A percentile compares a stretch with the other conserved stretches of the same genome.
phyloP scores from a whole-genome alignment of 2,888 invertebrate genomes.

The Peribatodes rhomboidaria region DNA sequence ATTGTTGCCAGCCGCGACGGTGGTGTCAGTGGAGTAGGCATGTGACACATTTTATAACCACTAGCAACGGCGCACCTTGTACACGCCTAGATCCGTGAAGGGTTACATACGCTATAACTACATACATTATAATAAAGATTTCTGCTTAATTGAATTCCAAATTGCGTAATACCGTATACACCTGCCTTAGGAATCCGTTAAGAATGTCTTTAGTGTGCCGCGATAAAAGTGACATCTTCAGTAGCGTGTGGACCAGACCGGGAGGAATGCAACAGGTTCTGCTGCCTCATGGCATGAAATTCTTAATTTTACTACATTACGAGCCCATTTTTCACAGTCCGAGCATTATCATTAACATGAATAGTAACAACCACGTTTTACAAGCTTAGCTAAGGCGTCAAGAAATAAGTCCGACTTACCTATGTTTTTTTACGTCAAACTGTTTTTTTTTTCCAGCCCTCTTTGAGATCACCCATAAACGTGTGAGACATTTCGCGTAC shows the following conservation, averaged over 20 bases:
- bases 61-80: constrained; percentile 25
- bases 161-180: constrained; percentile 4
- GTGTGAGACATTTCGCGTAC: no score
- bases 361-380: not conserved
- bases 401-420: not conserved
- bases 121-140: not conserved
- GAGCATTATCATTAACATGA: constrained; percentile 12
- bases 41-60: constrained; percentile 35
- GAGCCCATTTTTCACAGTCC: constrained; percentile 8
- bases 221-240: constrained; percentile 27
- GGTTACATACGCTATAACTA: constrained; percentile 4
- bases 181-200: constrained; percentile 25
- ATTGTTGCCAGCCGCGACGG: constrained; percentile 19
- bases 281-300: constrained; percentile 13
- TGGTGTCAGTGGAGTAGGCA: constrained; percentile 18
- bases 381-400: not conserved
- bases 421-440: not conserved
- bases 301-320: constrained; percentile 11
- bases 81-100: constrained; percentile 28
- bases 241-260: constrained; percentile 19
- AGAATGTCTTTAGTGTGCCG: constrained; percentile 23
- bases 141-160: not conserved
- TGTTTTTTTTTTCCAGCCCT: not conserved
- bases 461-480: not conserved
- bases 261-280: constrained; percentile 30